A percentile compares a stretch with the other conserved stretches of the same genome.
Conservation (phyloP, 1,140 invertebrate genomes). For the Spodoptera litura region DNA sequence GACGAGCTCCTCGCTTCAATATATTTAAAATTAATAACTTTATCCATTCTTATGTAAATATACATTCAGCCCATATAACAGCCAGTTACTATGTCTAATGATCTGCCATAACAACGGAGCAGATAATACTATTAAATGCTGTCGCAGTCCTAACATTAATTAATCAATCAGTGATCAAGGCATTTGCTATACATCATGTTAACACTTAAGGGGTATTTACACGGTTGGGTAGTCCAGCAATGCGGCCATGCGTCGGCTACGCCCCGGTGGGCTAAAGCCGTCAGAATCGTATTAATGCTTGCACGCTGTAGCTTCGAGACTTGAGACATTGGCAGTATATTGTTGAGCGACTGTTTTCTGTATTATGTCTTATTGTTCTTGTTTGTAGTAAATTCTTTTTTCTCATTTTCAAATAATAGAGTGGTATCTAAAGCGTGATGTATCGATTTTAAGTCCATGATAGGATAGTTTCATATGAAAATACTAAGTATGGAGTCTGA, state of each 20-base stretch:
- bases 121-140: slow-evolving; percentile 23
- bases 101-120: not conserved
- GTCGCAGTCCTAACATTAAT: not conserved
- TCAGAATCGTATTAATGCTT: slow-evolving; percentile 25
- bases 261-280: slow-evolving; percentile 10
- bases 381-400: not conserved
- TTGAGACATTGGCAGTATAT: not conserved
- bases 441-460: no score
- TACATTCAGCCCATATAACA: not conserved
- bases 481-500: no score
- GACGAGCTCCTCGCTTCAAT: no score
- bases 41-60: no score
- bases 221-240: not conserved
- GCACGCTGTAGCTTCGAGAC: not conserved
- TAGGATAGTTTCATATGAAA: no score
- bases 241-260: slow-evolving; percentile 14
- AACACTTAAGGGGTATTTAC: slow-evolving; percentile 19
- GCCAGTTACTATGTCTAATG: not conserved
- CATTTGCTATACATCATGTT: slow-evolving; percentile 29
- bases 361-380: not conserved
- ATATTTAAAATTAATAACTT: no score
- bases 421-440: no score
- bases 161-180: slow-evolving; percentile 32
- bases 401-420: not conserved
- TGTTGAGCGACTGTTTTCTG: not conserved